Evolutionary conservation across 2,797 vertebrate species (phyloP), one percentile per base, ranked within the genome.

Genomic region (Argyrosomus regius): DNA sequence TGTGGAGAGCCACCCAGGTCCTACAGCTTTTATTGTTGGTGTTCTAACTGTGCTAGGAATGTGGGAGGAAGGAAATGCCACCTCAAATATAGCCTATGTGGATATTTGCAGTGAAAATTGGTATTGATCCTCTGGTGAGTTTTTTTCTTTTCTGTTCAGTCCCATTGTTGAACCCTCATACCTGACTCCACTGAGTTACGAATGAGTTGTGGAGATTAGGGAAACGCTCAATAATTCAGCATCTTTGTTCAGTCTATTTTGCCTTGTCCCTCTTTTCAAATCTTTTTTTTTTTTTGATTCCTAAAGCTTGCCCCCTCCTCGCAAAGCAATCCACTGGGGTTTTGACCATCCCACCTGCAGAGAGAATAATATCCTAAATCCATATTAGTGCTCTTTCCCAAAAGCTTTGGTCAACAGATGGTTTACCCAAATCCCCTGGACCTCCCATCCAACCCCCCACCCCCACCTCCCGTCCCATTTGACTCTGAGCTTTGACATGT

Each of bases 391-490:
- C 92, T 92, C 91, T 94, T 93, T 94, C 87, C 88, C 87, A 93
- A 94, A 94, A 91, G 92, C 93, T 93, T 95, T 94, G 93, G 88
- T 87, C 92, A 95, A 95, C 95, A 95, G 93, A 95, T 95, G 94
- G 94, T 94, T 94, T 94, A 90, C 92, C 86, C 87, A 95, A 95
- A 95, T 94, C 93, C 93, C 86, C 77, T 61, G 84, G 91, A 94
- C 88, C 88, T 86, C 87, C 88, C 88, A 81, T 85, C 81, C 77
- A 81, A 74, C 62, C 64, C 83, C 74, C 88, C 64, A 82, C 74
- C 87, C 85, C 70, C 68, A 69, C 79, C 65, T 75, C 69, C 72
- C 8, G 60, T 81, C 81, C 80, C 85, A 78, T 82, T 94, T 92
- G 87, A 91, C 89, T 92, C 82, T 81, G 82, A 92, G 92, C 87